A percentile compares a stretch with the other conserved stretches of the same genome.
These are phyloP conservation scores for Alexandromys fortis DNA, from an alignment of 2,113 vertebrate species.

Conservation along the genomic window DNA sequence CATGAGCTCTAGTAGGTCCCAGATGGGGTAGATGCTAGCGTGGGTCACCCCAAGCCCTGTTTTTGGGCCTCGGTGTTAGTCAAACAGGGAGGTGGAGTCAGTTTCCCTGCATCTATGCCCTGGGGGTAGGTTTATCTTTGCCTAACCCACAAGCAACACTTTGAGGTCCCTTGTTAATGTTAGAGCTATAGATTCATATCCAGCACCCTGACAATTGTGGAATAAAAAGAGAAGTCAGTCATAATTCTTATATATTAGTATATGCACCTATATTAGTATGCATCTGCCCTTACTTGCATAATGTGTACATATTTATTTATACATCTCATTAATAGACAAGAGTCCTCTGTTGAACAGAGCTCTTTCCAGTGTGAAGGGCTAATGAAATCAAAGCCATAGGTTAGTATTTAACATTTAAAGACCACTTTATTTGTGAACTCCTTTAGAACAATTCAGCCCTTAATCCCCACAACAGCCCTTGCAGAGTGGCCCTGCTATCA, in stretches of 20 bases:
- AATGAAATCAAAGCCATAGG: constrained; percentile 70
- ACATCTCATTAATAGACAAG: constrained; percentile 5
- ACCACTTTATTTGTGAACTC: constrained; percentile 60
- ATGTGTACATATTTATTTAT: neutral
- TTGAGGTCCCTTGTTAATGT: neutral
- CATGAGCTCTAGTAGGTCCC: too few species aligned
- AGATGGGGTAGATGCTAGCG: too few species aligned
- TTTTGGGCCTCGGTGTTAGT: too few species aligned
- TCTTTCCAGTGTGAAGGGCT: constrained; percentile 62
- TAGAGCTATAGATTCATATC: neutral
- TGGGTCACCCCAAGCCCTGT: too few species aligned
- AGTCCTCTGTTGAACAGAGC: neutral
- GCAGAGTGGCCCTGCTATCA: constrained; percentile 11
- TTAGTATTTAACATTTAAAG: constrained; percentile 69
- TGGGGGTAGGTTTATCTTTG: too few species aligned
- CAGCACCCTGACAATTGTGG: neutral
- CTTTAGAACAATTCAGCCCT: constrained; percentile 63
- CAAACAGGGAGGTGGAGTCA: too few species aligned
- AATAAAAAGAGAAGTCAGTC: neutral
- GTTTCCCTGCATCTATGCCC: too few species aligned
- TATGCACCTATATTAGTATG: neutral
- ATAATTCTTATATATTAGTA: neutral
- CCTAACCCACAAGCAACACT: neutral
- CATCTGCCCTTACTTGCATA: neutral
- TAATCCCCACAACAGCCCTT: constrained; percentile 56